Evolutionary conservation across 2,888 invertebrate genomes (phyloP).

Genomic region (Dyspetes luteomarginatus): DNA sequence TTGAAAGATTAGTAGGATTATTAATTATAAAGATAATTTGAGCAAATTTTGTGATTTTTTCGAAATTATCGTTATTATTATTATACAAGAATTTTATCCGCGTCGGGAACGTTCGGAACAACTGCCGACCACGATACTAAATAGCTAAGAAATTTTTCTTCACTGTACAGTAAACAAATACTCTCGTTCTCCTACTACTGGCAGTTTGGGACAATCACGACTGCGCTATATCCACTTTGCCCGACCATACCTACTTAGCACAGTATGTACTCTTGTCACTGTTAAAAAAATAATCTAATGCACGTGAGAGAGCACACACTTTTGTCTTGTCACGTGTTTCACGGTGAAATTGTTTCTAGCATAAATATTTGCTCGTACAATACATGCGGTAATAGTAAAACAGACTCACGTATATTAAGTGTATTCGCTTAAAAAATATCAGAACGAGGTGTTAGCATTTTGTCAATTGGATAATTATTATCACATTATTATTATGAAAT

Average conservation of each 20-base stretch:
- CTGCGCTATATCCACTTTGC: background rate
- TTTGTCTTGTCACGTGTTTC: conserved; percentile 29
- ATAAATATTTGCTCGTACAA: background rate
- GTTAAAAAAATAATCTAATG: background rate
- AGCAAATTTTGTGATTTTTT: too few species aligned
- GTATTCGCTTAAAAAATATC: background rate
- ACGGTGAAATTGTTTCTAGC: background rate
- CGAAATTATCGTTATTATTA: too few species aligned
- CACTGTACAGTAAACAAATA: conserved; percentile 12
- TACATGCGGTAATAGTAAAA: background rate
- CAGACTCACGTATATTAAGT: background rate
- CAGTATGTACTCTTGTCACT: background rate
- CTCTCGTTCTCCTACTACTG: conserved; percentile 18
- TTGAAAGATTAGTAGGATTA: too few species aligned
- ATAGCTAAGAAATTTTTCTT: conserved; percentile 12
- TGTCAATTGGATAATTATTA: background rate
- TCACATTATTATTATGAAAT: too few species aligned
- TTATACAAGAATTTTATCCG: background rate
- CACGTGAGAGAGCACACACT: background rate
- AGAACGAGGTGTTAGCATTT: background rate
- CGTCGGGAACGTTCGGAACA: conserved; percentile 10
- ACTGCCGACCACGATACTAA: conserved; percentile 5
- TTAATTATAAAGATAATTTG: too few species aligned
- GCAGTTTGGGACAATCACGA: background rate
- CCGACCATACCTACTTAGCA: background rate